phyloP scores from a whole-genome alignment of 2,797 vertebrate species.

The Pampus argenteus region DNA sequence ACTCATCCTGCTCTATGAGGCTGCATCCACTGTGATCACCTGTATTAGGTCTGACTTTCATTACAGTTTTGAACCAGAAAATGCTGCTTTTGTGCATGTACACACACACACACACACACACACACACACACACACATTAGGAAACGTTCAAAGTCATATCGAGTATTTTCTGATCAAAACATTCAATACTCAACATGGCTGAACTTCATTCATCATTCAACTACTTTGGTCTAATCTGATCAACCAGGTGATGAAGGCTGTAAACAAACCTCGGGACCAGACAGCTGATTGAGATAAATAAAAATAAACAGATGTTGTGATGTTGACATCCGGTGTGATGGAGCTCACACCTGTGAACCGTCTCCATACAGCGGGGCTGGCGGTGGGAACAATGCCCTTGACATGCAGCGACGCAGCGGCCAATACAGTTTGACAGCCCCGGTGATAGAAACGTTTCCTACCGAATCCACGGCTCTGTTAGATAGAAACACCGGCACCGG shows the following conservation, averaged over 20 bases:
- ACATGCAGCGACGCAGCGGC: conserved; percentile 50
- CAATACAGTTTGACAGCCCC: conserved; percentile 38
- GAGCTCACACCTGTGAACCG: conserved; percentile 68
- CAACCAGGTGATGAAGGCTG: conserved; percentile 29
- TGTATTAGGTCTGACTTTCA: neutral
- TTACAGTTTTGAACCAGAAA: neutral
- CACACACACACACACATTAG: neutral
- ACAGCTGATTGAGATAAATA: conserved; percentile 46
- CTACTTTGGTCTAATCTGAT: conserved; percentile 10
- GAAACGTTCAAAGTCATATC: neutral
- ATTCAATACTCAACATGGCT: neutral
- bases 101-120: neutral
- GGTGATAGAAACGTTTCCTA: neutral
- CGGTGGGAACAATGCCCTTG: conserved; percentile 63
- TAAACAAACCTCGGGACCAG: conserved; percentile 42
- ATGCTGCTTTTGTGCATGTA: neutral
- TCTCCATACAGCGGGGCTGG: neutral
- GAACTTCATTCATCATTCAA: neutral
- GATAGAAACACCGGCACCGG: conserved; percentile 34
- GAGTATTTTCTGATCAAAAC: conserved; percentile 4
- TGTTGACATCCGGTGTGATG: conserved; percentile 12
- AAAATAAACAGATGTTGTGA: neutral
- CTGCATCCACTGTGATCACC: conserved; percentile 1
- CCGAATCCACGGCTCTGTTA: conserved; percentile 13
- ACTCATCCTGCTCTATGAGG: neutral